Conservation (phyloP, 2,888 invertebrate species). For the Agrotis ipsilon region DNA sequence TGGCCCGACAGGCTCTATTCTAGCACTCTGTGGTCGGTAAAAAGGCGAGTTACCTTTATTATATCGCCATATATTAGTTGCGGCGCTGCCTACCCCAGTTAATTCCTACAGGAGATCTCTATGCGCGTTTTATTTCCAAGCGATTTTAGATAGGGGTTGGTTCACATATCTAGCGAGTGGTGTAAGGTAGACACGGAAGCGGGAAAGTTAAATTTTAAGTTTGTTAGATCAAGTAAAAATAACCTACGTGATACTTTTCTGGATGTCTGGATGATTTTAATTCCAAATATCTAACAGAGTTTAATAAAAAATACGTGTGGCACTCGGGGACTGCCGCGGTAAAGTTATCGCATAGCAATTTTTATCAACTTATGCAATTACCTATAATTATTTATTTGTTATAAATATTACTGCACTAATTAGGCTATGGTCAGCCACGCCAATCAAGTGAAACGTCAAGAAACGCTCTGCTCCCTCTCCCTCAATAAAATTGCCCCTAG, state of each 20-base stretch:
- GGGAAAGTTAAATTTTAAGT: neutral
- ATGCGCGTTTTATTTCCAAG: constrained; percentile 88
- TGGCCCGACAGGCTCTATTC: constrained; percentile 21
- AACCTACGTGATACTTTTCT: no score
- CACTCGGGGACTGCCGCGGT: no score
- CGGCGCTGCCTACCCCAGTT: constrained; percentile 75
- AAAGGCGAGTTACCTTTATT: constrained; percentile 79
- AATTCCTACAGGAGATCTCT: constrained; percentile 85
- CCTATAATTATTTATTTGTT: no score
- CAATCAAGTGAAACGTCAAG: no score
- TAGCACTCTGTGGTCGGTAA: constrained; percentile 58
- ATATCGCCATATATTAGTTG: constrained; percentile 89
- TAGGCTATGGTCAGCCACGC: no score
- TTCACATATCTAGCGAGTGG: constrained; percentile 65
- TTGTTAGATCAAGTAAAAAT: neutral
- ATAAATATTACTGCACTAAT: no score
- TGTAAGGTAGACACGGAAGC: constrained; percentile 38
- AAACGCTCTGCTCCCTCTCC: no score
- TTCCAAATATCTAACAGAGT: neutral
- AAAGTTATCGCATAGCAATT: no score
- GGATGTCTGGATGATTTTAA: no score
- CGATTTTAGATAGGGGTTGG: constrained; percentile 89
- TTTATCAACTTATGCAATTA: no score
- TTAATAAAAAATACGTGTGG: no score
- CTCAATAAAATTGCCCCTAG: no score